Evolutionary conservation across 2,113 vertebrate genomes (phyloP).

Genomic region (Ceyx cyanopectus): DNA sequence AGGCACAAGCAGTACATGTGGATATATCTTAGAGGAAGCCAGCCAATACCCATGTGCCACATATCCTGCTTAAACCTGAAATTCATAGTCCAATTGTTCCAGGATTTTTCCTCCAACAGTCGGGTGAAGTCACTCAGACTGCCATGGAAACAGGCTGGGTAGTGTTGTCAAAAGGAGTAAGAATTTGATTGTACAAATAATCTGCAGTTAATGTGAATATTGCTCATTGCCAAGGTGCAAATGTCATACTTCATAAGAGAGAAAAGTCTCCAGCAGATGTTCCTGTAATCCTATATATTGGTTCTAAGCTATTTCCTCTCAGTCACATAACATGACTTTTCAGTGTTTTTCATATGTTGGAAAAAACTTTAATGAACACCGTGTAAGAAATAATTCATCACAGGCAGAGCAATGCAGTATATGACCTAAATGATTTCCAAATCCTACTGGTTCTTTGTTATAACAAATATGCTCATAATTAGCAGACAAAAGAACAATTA

Average conservation of each 20-base stretch:
- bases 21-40: background rate
- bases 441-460: slow-evolving; percentile 18
- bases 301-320: background rate
- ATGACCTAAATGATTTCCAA: background rate
- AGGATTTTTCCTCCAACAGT: background rate
- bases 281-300: slow-evolving; percentile 29
- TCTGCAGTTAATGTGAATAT: slow-evolving; percentile 7
- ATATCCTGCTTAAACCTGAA: background rate
- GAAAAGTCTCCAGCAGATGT: slow-evolving; percentile 28
- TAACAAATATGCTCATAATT: background rate
- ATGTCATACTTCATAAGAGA: background rate
- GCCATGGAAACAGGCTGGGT: background rate
- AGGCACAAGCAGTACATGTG: background rate
- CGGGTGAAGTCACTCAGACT: background rate
- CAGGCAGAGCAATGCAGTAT: background rate
- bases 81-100: background rate
- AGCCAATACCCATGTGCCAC: background rate
- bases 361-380: background rate
- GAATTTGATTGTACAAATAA: background rate
- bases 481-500: background rate
- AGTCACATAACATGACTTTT: background rate
- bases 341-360: background rate
- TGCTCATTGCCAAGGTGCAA: slow-evolving; percentile 13
- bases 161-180: background rate
- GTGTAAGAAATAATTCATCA: slow-evolving; percentile 7